Conservation (phyloP, 2,888 invertebrate genomes). For the Harpalus rubripes region DNA sequence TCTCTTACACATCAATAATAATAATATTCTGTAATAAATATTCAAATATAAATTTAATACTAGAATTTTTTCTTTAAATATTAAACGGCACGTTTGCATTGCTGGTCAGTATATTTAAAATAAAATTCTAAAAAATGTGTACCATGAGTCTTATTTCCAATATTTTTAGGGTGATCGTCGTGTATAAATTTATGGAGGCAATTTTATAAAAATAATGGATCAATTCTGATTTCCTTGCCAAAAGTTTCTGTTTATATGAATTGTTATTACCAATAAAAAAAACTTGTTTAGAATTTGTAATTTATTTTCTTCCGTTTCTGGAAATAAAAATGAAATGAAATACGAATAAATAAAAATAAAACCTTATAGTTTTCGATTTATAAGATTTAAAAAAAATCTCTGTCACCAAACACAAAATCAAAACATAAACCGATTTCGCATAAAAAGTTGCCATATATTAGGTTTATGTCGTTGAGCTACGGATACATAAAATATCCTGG, state of each 20-base stretch:
- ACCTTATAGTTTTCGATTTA: conserved; percentile 42
- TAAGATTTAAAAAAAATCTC: conserved; percentile 46
- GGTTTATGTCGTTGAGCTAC: conserved; percentile 53
- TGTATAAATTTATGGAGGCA: too few species aligned
- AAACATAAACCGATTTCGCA: conserved; percentile 45
- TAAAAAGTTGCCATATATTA: conserved; percentile 54
- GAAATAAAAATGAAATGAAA: neutral
- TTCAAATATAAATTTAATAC: too few species aligned
- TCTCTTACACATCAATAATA: too few species aligned
- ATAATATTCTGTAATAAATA: too few species aligned
- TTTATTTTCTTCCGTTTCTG: neutral
- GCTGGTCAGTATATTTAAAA: too few species aligned
- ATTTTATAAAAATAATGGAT: too few species aligned
- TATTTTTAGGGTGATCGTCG: too few species aligned
- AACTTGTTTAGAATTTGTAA: neutral
- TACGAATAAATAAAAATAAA: conserved; percentile 8
- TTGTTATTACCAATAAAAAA: neutral
- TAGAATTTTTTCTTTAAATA: too few species aligned
- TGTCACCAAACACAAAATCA: conserved; percentile 55
- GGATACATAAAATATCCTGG: conserved; percentile 61
- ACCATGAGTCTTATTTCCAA: too few species aligned
- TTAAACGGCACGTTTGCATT: too few species aligned
- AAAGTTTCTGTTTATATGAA: neutral
- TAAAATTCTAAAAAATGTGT: too few species aligned
- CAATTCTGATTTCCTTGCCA: too few species aligned